These are phyloP conservation scores for Epirrhoe tristata DNA, from an alignment of 2,888 invertebrate species.

Conservation along the genomic window DNA sequence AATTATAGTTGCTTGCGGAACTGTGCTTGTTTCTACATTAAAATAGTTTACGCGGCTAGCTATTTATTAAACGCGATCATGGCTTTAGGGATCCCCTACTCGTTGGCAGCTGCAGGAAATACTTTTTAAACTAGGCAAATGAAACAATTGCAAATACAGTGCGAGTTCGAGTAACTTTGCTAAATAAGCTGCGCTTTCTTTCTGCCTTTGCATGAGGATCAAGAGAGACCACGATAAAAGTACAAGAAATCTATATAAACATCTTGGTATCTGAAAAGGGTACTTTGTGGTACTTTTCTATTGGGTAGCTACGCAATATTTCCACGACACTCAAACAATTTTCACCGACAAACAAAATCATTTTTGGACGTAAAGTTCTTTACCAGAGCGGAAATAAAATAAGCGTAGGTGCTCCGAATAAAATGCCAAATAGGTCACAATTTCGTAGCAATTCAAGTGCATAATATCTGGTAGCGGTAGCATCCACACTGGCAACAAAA, in stretches of 20 bases:
- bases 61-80: conserved; percentile 23
- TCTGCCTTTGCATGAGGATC: too few relatives aligned
- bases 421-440: conserved; percentile 26
- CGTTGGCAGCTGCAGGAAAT: not conserved
- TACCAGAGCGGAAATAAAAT: conserved; percentile 11
- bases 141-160: not conserved
- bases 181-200: too few relatives aligned
- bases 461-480: conserved; percentile 29
- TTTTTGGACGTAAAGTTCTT: not conserved
- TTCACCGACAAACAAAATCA: not conserved
- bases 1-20: conserved; percentile 36
- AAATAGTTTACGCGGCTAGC: conserved; percentile 28
- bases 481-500: conserved; percentile 38
- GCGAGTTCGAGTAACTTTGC: not conserved
- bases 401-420: conserved; percentile 6
- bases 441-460: conserved; percentile 30
- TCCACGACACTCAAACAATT: not conserved
- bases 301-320: not conserved
- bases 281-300: not conserved
- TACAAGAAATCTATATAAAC: not conserved
- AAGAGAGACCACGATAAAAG: too few relatives aligned
- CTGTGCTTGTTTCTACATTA: conserved; percentile 32
- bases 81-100: not conserved
- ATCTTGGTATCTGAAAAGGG: too few relatives aligned
- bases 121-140: not conserved